Conservation (phyloP, 2,113 vertebrate species). For the Atractosteus spatula region DNA sequence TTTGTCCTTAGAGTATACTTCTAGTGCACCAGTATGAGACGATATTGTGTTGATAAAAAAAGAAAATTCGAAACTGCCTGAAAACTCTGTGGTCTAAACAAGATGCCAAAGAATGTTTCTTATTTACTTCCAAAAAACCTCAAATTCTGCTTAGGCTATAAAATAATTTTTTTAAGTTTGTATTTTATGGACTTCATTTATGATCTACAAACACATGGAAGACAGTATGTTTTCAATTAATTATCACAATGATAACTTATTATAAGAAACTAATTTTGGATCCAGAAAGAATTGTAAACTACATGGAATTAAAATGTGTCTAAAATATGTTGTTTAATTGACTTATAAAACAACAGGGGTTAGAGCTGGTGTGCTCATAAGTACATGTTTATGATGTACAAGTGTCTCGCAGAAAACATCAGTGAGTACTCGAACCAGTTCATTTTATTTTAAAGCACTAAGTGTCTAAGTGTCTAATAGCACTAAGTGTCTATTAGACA, state of each 20-base stretch:
- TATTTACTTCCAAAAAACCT: constrained; percentile 18
- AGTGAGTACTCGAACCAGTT: too few species aligned
- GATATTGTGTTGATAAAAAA: too few species aligned
- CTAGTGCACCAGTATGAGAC: too few species aligned
- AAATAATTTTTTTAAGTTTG: constrained; percentile 2
- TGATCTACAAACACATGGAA: not conserved
- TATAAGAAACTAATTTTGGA: not conserved
- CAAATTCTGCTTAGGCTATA: constrained; percentile 34
- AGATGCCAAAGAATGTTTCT: constrained; percentile 23
- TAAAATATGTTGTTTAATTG: too few species aligned
- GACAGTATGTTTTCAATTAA: constrained; percentile 48
- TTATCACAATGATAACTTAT: constrained; percentile 21
- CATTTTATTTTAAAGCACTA: too few species aligned
- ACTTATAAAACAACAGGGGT: too few species aligned
- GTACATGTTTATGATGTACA: too few species aligned
- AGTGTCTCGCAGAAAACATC: too few species aligned
- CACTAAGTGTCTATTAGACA: too few species aligned
- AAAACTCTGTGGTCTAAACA: constrained; percentile 19
- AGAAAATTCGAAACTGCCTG: not conserved
- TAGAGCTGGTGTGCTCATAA: too few species aligned
- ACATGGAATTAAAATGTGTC: not conserved
- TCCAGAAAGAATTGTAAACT: not conserved
- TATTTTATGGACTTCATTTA: constrained; percentile 41
- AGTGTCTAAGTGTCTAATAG: too few species aligned
- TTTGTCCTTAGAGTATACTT: not conserved